These are phyloP conservation scores for Scaptomyza pallida DNA, from an alignment of 1,140 invertebrate genomes.

Conservation along the genomic window DNA sequence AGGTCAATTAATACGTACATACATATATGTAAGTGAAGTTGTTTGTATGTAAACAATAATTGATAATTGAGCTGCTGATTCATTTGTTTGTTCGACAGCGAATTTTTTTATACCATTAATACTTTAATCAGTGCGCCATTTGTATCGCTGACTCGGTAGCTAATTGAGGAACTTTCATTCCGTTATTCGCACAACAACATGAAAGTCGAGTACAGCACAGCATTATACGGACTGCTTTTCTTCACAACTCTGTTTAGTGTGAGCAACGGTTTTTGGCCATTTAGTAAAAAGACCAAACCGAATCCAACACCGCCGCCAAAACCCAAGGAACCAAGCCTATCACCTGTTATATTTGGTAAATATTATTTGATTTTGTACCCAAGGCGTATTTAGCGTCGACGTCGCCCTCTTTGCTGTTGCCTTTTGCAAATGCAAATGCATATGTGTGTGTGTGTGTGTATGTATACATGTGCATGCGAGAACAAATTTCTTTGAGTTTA, in stretches of 20 bases:
- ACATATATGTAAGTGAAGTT: neutral
- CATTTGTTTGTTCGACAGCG: slow-evolving; percentile 46
- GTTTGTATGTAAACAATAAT: slow-evolving; percentile 17
- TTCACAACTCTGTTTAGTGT: slow-evolving; percentile 9
- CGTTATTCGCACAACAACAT: slow-evolving; percentile 37
- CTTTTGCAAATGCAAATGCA: too few relatives aligned
- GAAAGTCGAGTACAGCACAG: slow-evolving; percentile 20
- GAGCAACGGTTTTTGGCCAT: slow-evolving; percentile 59
- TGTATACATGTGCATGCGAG: too few relatives aligned
- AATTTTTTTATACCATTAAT: slow-evolving; percentile 9
- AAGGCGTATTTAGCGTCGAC: too few relatives aligned
- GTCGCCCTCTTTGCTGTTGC: too few relatives aligned
- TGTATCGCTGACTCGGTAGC: slow-evolving; percentile 4
- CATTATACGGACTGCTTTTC: slow-evolving; percentile 16
- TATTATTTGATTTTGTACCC: too few relatives aligned
- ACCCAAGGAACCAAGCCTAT: slow-evolving; percentile 51
- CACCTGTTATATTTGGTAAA: slow-evolving; percentile 80
- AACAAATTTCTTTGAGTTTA: too few relatives aligned
- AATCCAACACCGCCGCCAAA: slow-evolving; percentile 25
- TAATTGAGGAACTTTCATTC: neutral
- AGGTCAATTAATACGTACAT: slow-evolving; percentile 34
- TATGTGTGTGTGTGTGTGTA: too few relatives aligned
- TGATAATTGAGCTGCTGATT: slow-evolving; percentile 33
- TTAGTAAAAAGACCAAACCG: slow-evolving; percentile 38
- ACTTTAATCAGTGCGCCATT: slow-evolving; percentile 46